Evolutionary conservation across 1,140 invertebrate genomes (phyloP).

Genomic region (Cydia strobilella): DNA sequence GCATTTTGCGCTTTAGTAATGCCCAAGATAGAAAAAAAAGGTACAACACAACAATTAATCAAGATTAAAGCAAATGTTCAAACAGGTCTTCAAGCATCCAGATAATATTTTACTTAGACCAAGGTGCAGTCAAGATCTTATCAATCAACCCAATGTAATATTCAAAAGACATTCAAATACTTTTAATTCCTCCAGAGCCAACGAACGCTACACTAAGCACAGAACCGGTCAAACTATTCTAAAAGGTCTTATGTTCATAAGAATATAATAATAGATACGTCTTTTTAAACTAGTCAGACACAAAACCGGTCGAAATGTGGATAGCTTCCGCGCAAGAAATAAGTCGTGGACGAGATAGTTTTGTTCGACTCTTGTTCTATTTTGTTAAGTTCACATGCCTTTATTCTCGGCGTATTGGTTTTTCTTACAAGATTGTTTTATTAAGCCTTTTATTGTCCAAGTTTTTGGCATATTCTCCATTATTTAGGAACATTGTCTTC

Average conservation of each 20-base stretch:
- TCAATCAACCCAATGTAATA: constrained; percentile 16
- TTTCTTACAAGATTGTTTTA: constrained; percentile 57
- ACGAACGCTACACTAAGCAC: constrained; percentile 20
- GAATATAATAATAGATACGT: constrained; percentile 34
- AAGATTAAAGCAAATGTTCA: too few species aligned
- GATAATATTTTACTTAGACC: neutral
- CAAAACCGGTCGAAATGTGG: constrained; percentile 65
- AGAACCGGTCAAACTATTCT: constrained; percentile 56
- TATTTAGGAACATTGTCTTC: neutral
- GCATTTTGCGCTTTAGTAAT: too few species aligned
- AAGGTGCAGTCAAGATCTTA: neutral
- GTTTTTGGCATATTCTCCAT: constrained; percentile 33
- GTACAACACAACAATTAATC: too few species aligned
- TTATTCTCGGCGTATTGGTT: constrained; percentile 58
- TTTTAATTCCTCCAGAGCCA: constrained; percentile 28
- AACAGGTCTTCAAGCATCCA: neutral
- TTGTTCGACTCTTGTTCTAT: constrained; percentile 52
- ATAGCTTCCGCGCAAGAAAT: constrained; percentile 68
- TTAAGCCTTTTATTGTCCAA: constrained; percentile 45
- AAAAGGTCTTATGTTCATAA: constrained; percentile 40
- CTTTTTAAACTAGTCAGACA: constrained; percentile 10
- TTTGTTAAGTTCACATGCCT: constrained; percentile 59
- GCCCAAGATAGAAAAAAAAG: too few species aligned
- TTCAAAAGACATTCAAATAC: constrained; percentile 27
- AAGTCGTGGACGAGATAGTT: constrained; percentile 53